These are phyloP conservation scores for Crotalus adamanteus DNA, from an alignment of 2,797 vertebrate genomes.

Conservation along the genomic window DNA sequence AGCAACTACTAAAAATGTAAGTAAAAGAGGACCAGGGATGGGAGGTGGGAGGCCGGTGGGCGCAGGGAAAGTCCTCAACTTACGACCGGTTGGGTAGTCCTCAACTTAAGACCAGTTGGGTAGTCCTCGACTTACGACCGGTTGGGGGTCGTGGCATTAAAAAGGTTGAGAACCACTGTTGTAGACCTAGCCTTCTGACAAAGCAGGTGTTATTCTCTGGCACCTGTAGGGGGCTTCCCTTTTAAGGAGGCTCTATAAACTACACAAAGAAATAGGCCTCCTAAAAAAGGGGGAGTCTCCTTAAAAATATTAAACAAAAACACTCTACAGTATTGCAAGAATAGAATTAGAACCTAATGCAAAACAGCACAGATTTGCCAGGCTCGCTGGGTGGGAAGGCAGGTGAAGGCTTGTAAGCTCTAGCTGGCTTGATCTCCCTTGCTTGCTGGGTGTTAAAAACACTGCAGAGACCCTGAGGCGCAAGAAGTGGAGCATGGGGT, in stretches of 20 bases:
- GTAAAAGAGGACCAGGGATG: too few relatives aligned
- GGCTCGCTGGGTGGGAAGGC: not conserved
- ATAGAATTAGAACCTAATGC: not conserved
- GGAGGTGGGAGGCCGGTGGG: too few relatives aligned
- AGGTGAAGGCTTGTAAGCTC: not conserved
- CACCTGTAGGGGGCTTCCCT: not conserved
- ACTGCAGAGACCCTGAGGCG: not conserved
- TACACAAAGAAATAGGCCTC: not conserved
- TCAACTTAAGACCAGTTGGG: too few relatives aligned
- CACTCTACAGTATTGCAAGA: not conserved
- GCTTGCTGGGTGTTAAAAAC: not conserved
- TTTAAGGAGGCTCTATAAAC: not conserved
- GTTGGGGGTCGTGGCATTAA: too few relatives aligned
- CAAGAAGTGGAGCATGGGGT: not conserved
- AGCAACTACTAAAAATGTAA: too few relatives aligned
- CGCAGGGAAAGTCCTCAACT: too few relatives aligned
- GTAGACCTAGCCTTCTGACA: not conserved
- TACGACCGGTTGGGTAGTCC: too few relatives aligned
- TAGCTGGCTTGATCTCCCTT: not conserved
- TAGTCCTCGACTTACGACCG: too few relatives aligned
- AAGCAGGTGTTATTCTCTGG: not conserved
- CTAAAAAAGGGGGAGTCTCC: too few relatives aligned
- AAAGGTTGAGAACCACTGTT: too few relatives aligned
- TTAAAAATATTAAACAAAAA: not conserved
- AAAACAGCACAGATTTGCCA: not conserved